A percentile compares a stretch with the other conserved stretches of the same genome.
Conservation (phyloP, 2,113 vertebrate genomes). For the Leptodactylus fuscus region DNA sequence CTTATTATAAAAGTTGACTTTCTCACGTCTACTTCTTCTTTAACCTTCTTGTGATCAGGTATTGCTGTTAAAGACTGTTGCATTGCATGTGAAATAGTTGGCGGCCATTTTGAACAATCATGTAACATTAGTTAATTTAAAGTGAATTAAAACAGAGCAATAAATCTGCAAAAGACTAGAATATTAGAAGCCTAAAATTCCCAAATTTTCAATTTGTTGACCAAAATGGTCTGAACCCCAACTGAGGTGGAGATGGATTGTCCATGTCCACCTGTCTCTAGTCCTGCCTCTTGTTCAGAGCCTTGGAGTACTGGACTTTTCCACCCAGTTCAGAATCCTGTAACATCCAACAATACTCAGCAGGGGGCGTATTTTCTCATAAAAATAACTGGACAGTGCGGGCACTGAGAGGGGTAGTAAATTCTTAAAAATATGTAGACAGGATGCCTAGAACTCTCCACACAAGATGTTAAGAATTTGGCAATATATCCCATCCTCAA, state of each 20-base stretch:
- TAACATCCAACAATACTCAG: no score
- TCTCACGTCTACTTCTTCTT: neutral
- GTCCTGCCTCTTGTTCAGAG: no score
- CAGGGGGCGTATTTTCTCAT: no score
- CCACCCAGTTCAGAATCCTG: no score
- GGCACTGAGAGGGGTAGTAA: no score
- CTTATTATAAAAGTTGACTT: constrained; percentile 27
- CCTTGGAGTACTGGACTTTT: no score
- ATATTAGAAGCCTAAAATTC: neutral
- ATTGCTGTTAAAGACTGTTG: neutral
- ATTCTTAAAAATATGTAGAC: neutral
- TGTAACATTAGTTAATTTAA: neutral
- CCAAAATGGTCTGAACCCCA: neutral
- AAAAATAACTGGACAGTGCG: no score
- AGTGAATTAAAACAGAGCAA: neutral
- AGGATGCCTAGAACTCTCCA: no score
- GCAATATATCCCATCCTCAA: no score
- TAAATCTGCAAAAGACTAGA: neutral
- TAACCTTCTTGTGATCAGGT: neutral
- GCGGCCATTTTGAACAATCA: neutral
- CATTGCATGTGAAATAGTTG: neutral
- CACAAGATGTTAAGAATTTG: no score
- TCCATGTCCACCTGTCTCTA: neutral
- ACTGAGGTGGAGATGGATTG: neutral
- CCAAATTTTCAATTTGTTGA: neutral